Base-by-base conservation (phyloP, 2,113 vertebrate species). In the Brachypodius melanocephalos region DNA sequence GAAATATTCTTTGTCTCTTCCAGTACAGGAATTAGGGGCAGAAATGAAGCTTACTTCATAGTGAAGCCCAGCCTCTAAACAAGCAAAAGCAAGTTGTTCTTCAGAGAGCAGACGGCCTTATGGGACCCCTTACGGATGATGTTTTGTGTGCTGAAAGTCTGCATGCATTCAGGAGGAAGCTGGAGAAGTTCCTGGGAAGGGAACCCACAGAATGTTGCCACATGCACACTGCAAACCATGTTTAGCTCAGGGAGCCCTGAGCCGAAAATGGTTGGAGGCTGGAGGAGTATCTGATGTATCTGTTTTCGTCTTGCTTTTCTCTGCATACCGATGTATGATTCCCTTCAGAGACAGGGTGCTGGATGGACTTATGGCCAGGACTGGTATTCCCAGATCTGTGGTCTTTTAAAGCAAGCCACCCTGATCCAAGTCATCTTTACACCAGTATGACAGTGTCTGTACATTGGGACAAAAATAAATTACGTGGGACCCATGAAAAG, bases 401-500 rank as follows among this genome's bases (percentile, higher is more conserved):
- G 25, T 72, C 11, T 81, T 95, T 81, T 51, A 75, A 81, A 91
- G 66, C 34, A 79, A 78, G 25, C 16, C 26, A 58, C 12, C 8
- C 40, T 42, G 38, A 82, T 82, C 73, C 62, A 89, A 95, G 61
- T 51, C 1, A 1, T 79, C 66, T 96, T 95, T 73, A 85, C 67
- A 96, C 54, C 40, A 79, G 8, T 46, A 28, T 79, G 85, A 79
- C 58, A 92, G 84, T 76, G 51, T 92, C 77, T 96, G 73, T 62
- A 89, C 91, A 73, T 43, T n/a, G 66, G 71, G 45, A 93, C 83
- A 88, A 72, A 96, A 96, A 95, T 94, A 94, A 93, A 96, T 51
- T 76, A 85, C 0, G 81, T 91, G 90, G 90, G 90, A 93, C 93
- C 73, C 1, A 10, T 62, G 69, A 54, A 89, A 92, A 85, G 73